Percentiles rank a stretch among this genome's conserved stretches.
phyloP scores from a whole-genome alignment of 2,888 invertebrate species.

The Pecten maximus region DNA sequence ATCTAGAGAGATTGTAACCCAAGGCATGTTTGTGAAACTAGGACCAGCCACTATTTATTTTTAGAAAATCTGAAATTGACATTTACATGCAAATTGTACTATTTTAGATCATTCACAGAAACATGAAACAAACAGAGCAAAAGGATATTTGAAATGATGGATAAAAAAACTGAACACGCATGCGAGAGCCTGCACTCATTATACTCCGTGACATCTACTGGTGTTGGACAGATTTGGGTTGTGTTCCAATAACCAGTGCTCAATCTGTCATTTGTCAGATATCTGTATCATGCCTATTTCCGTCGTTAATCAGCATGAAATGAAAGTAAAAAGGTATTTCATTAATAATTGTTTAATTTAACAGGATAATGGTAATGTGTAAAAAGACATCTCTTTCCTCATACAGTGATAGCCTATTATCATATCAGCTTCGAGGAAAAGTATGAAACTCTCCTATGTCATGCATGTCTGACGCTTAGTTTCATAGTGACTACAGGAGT shows the following conservation, averaged over 20 bases:
- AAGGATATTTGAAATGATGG: neutral
- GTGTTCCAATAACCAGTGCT: neutral
- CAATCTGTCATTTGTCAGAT: constrained; percentile 15
- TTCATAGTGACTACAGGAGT: too few species aligned
- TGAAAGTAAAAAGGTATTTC: neutral
- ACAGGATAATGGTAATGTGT: neutral
- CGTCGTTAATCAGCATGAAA: neutral
- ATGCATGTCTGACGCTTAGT: too few species aligned
- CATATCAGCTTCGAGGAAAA: too few species aligned
- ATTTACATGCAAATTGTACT: too few species aligned
- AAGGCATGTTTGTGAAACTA: too few species aligned
- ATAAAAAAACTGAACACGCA: neutral
- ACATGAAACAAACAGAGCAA: too few species aligned
- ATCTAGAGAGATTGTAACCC: too few species aligned
- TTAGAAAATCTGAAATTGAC: too few species aligned
- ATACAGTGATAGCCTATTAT: too few species aligned
- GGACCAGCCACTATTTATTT: too few species aligned
- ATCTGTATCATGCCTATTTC: neutral
- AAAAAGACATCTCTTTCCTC: neutral
- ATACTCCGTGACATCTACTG: neutral
- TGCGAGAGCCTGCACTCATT: neutral
- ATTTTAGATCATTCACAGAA: too few species aligned
- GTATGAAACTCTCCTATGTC: too few species aligned
- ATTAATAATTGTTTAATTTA: neutral
- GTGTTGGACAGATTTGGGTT: neutral